Percentiles rank a stretch among this genome's conserved stretches.
These are phyloP conservation scores for Aspidiotus rigidus DNA, from an alignment of 2,888 invertebrate species.

Conservation along the genomic window DNA sequence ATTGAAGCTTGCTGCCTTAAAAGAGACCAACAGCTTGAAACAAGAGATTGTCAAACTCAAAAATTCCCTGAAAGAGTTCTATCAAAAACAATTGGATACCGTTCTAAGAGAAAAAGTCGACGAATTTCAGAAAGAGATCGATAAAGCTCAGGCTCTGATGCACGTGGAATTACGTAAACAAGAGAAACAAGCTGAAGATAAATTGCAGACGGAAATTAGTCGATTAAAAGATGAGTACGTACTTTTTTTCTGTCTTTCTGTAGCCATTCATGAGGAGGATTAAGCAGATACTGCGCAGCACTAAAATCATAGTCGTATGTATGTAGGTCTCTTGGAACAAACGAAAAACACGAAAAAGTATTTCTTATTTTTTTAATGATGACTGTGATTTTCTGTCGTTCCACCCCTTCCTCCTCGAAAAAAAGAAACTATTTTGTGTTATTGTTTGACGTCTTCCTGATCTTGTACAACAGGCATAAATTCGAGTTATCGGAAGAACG, in stretches of 20 bases:
- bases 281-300: no score
- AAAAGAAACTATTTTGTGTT: background rate
- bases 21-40: conserved; percentile 33
- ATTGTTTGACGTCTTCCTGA: background rate
- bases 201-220: conserved; percentile 13
- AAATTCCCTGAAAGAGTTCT: conserved; percentile 33
- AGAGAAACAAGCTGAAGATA: conserved; percentile 9
- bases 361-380: no score
- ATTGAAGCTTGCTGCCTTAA: conserved; percentile 17
- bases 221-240: conserved; percentile 20
- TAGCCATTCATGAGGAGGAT: no score
- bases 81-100: conserved; percentile 35
- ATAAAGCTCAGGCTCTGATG: conserved; percentile 22
- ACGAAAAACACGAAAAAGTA: no score
- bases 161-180: conserved; percentile 21
- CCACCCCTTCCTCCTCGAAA: no score
- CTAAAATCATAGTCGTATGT: no score
- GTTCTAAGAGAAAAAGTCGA: conserved; percentile 34
- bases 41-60: conserved; percentile 35
- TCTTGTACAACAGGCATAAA: conserved; percentile 15
- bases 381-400: no score
- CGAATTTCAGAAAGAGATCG: conserved; percentile 33
- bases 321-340: no score
- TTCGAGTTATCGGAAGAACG: conserved; percentile 29
- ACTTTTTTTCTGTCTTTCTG: background rate